Evolutionary conservation across 2,113 vertebrate species (phyloP).

Genomic region (Rhinoderma darwinii): DNA sequence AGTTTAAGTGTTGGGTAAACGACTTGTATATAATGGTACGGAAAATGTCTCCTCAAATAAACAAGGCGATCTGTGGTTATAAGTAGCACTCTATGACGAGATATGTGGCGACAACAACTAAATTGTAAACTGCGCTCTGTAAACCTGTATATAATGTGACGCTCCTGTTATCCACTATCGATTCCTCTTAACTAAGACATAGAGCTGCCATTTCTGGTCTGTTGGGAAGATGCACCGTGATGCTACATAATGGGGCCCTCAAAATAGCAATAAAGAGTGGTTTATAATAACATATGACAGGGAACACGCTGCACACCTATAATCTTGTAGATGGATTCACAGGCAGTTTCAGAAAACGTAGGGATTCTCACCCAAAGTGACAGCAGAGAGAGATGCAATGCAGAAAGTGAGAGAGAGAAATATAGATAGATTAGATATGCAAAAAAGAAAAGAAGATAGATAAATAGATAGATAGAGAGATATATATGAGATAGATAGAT

Average conservation of each 20-base stretch:
- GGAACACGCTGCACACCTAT: not conserved
- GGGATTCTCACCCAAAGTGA: too few relatives aligned
- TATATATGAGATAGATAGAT: too few relatives aligned
- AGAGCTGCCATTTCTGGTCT: not conserved
- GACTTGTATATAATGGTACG: not conserved
- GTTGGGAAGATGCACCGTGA: not conserved
- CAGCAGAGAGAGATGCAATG: not conserved
- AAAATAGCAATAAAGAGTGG: not conserved
- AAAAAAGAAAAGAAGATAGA: too few relatives aligned
- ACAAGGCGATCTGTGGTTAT: not conserved
- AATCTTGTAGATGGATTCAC: not conserved
- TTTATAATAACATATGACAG: not conserved
- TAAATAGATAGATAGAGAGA: too few relatives aligned
- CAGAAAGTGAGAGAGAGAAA: too few relatives aligned
- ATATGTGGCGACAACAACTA: not conserved
- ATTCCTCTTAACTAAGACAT: not conserved
- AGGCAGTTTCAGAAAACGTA: not conserved
- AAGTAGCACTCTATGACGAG: not conserved
- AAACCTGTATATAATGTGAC: not conserved
- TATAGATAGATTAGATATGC: too few relatives aligned
- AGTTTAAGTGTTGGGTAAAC: not conserved
- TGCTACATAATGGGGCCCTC: not conserved
- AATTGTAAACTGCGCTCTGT: not conserved
- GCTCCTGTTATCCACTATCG: not conserved
- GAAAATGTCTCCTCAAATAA: not conserved